phyloP scores from a whole-genome alignment of 2,113 vertebrate genomes.

The Tachysurus vachellii region DNA sequence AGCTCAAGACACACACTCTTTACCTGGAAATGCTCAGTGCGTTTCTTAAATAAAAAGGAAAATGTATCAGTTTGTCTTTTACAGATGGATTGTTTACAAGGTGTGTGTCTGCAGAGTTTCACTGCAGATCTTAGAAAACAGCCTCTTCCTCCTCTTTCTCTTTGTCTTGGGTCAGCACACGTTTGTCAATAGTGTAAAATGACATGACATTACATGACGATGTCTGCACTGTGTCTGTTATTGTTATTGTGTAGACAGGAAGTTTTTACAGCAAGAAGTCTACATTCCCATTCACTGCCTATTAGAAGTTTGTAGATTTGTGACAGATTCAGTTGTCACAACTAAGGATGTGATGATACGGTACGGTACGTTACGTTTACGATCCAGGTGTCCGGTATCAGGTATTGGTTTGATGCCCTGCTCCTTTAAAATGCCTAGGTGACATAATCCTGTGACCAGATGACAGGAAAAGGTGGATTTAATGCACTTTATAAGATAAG shows the following conservation, averaged over 20 bases:
- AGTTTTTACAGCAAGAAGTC: neutral
- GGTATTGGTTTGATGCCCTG: too few species aligned
- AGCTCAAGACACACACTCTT: neutral
- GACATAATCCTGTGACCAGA: neutral
- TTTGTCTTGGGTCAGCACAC: neutral
- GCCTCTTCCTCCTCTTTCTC: slow-evolving; percentile 1
- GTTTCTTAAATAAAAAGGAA: neutral
- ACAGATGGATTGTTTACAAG: slow-evolving; percentile 1
- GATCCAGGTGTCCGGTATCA: neutral
- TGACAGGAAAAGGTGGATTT: neutral
- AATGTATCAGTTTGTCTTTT: neutral
- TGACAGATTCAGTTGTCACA: neutral
- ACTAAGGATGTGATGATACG: neutral
- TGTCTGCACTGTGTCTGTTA: neutral
- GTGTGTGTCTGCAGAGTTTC: neutral
- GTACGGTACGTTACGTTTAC: neutral
- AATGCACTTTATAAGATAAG: too few species aligned
- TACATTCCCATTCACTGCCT: neutral
- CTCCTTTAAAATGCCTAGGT: neutral
- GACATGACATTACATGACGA: neutral
- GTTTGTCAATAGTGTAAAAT: neutral
- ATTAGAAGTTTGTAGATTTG: neutral
- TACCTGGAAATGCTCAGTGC: neutral
- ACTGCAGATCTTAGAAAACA: slow-evolving; percentile 24
- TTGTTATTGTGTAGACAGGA: neutral